These are phyloP conservation scores for Drosophila infuscata DNA, from an alignment of 2,888 invertebrate species.

Conservation along the genomic window DNA sequence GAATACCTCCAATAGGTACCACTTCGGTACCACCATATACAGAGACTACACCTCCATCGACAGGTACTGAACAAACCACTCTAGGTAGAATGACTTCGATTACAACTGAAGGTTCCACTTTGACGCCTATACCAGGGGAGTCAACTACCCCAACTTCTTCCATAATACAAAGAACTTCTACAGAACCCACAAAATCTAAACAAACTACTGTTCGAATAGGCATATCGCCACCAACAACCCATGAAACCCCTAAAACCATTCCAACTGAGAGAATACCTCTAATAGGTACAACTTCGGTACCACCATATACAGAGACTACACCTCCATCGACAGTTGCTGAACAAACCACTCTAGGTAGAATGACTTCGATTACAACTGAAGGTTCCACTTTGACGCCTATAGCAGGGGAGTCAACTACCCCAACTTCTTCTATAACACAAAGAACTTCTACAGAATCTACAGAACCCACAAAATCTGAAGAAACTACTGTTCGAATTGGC, in stretches of 20 bases:
- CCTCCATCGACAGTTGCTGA: no score
- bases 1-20: no score
- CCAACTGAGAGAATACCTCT: neutral
- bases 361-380: neutral
- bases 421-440: no score
- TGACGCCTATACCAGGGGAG: neutral
- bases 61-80: neutral
- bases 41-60: neutral
- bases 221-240: neutral
- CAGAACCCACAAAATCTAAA: neutral
- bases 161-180: neutral
- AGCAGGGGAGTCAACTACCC: no score
- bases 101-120: neutral
- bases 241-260: neutral
- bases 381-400: neutral
- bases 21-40: no score
- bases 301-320: neutral
- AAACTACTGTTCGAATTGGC: no score
- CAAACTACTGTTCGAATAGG: neutral
- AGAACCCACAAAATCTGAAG: no score
- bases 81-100: neutral
- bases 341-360: neutral
- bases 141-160: neutral
- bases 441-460: no score
- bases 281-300: neutral